Base-by-base conservation (phyloP, 1,140 invertebrate species). In the Tachypleus tridentatus region DNA sequence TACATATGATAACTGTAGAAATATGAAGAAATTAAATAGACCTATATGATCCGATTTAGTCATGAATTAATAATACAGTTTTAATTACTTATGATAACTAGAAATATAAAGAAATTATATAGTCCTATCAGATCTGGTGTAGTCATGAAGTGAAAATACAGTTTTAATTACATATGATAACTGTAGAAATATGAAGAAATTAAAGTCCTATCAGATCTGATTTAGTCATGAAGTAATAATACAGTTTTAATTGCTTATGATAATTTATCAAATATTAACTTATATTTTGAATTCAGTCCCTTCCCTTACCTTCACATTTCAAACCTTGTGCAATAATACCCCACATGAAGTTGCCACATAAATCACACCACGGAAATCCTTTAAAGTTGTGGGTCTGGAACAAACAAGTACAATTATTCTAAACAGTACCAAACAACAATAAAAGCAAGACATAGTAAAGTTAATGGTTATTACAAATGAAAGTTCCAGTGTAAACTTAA, bases 261-360 rank as follows among this genome's bases (percentile, higher is more conserved):
- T 29, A 29, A 53, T 49, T 49, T 58, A 51, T 61, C 49, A 29
- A 9, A 10, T 9, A 50, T 47, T 9, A 9, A 60, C 9, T 9
- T 9, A 9, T 9, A 50, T 60, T 47, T 9, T 60, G 9, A 9
- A 11, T 9, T 60, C 11, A 60, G 29, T 29, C 3, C 54, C 58
- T 71, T 29, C 29, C 29, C 64, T 71, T 79, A 85, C 86, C 86
- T 83, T 91, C 89, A 82, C 91, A 95, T 77, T 88, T 88, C 4
- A 92, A 87, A 64, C 92, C 93, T 78, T 96, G 93, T 48, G 88
- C 88, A 53, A 91, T 89, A 66, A 96, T 85, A 52, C 93, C 93
- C 92, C 93, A 97, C 70, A 97, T 80, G 76, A 96, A 96, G 77
- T 96, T 95, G 53, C 89, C 87, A 82, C 93, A 96, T 70, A 91